Base-by-base conservation (phyloP, 1,140 invertebrate species). In the Reticulitermes speratus region DNA sequence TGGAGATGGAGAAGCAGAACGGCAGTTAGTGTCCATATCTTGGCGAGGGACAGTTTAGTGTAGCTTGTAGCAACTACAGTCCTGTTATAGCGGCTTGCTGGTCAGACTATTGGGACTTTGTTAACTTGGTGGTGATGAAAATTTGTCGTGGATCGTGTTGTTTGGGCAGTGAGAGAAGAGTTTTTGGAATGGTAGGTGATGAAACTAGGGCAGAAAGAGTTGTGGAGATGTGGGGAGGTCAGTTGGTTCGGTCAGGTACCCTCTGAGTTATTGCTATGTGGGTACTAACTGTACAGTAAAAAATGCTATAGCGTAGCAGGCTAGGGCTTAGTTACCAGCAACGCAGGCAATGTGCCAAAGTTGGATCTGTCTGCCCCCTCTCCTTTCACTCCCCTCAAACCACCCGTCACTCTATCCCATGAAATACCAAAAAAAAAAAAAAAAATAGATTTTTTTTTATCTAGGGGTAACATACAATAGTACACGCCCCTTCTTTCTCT, bases 241-340 rank as follows among this genome's bases (percentile, higher is more conserved):
- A 75, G 65, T 75, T 30, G 65, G n/a, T 75, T 30, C n/a, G 65
- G 65, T 75, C 65, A 75, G 65, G 65, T 75, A 75, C 25, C n/a
- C n/a, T 55, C n/a, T 75, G 65, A 75, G 65, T 75, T 75, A 75
- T 75, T 75, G n/a, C 65, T 75, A 1, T 75, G 9, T 8, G 65
- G 65, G 65, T 75, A 75, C n/a, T 75, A 75, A 75, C 3, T 75
- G 65, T 75, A 75, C 65, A 30, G 65, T 75, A 75, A 75, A 75
- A 75, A 75, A 75, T 75, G 8, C 65, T 75, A 30, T 14, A 30
- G 65, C n/a, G n/a, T 19, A 55, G 19, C 2, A 55, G 65, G 25
- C 25, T n/a, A 3, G n/a, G n/a, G 25, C n/a, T 75, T 75, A 5
- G 65, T 6, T n/a, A 75, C 65, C 65, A 75, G 25, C 5, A 30